These are phyloP conservation scores for Syrphus vitripennis DNA, from an alignment of 2,888 invertebrate species.

Conservation along the genomic window DNA sequence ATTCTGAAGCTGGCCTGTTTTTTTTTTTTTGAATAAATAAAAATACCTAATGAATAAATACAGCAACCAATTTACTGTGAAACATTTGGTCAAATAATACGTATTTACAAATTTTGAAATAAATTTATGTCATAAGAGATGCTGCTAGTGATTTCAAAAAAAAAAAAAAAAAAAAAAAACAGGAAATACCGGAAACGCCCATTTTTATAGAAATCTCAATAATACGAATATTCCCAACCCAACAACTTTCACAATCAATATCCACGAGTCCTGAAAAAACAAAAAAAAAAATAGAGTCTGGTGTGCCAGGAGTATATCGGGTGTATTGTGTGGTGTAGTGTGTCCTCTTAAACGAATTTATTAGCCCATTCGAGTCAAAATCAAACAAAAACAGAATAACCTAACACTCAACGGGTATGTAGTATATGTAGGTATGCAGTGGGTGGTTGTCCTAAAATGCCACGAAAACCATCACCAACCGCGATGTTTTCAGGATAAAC, in stretches of 20 bases:
- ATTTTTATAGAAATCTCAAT: conserved; percentile 33
- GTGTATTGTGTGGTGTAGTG: conserved; percentile 6
- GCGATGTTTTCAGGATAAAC: not conserved
- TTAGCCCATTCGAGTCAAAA: conserved; percentile 64
- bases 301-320: conserved; percentile 14
- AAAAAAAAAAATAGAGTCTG: conserved; percentile 18
- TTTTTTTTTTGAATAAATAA: conserved; percentile 39
- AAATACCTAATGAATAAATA: conserved; percentile 62
- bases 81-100: conserved; percentile 69
- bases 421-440: not conserved
- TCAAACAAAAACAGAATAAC: conserved; percentile 50
- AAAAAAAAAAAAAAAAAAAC: not conserved
- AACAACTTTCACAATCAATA: conserved; percentile 47
- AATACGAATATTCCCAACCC: conserved; percentile 4
- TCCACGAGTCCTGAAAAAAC: not conserved
- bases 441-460: not conserved
- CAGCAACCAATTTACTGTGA: conserved; percentile 30
- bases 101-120: conserved; percentile 7
- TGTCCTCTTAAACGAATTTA: conserved; percentile 66
- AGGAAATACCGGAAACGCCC: conserved; percentile 59
- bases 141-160: not conserved
- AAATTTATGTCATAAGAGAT: conserved; percentile 1
- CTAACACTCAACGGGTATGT: not conserved
- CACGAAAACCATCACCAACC: conserved; percentile 1
- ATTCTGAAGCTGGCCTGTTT: conserved; percentile 48